These are phyloP conservation scores for Drosophila paulistorum DNA, from an alignment of 1,140 invertebrate genomes.

Conservation along the genomic window DNA sequence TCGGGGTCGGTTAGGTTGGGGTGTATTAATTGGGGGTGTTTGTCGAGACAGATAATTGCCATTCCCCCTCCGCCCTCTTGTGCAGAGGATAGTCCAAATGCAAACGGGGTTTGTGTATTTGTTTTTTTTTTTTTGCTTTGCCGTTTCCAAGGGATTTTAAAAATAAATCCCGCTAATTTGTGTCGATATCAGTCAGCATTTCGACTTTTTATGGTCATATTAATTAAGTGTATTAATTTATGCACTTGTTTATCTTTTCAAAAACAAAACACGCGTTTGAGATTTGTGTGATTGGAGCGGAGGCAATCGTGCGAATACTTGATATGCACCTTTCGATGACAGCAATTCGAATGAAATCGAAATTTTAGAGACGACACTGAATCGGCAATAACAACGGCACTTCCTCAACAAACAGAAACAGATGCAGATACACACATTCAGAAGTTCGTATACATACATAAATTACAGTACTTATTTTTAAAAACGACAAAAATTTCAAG, in stretches of 20 bases:
- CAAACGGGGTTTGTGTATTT: slow-evolving; percentile 8
- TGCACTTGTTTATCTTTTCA: slow-evolving; percentile 58
- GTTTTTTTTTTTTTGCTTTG: neutral
- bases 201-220: slow-evolving; percentile 50
- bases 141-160: slow-evolving; percentile 36
- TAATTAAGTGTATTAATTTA: slow-evolving; percentile 66
- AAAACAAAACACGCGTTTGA: slow-evolving; percentile 24
- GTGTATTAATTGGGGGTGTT: neutral
- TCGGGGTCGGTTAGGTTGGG: neutral
- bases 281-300: neutral
- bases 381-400: slow-evolving; percentile 14
- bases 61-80: neutral
- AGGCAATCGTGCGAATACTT: slow-evolving; percentile 10
- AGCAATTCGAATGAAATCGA: slow-evolving; percentile 6
- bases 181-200: slow-evolving; percentile 14
- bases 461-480: slow-evolving; percentile 24
- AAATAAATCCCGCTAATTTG: slow-evolving; percentile 71
- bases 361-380: slow-evolving; percentile 8
- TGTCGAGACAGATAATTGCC: slow-evolving; percentile 2
- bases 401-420: slow-evolving; percentile 26
- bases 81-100: slow-evolving; percentile 2
- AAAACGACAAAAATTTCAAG: slow-evolving; percentile 54
- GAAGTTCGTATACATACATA: slow-evolving; percentile 11
- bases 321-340: slow-evolving; percentile 32
- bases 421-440: neutral